A percentile compares a stretch with the other conserved stretches of the same genome.
Conservation (phyloP, 2,797 vertebrate genomes). For the Scyliorhinus canicula region DNA sequence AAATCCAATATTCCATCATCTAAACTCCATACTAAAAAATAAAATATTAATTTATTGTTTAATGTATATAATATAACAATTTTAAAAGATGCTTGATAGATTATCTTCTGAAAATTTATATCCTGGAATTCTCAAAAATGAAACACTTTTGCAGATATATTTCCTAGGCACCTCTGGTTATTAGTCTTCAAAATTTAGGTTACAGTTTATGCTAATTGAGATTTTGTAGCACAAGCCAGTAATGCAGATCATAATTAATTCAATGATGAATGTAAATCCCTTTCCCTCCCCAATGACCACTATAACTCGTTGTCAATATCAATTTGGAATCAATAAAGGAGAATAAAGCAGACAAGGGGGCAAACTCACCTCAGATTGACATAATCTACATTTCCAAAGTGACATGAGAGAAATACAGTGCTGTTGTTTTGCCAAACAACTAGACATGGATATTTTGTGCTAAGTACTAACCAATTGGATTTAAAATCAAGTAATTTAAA, state of each 20-base stretch:
- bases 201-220: neutral
- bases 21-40: neutral
- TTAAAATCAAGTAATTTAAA: neutral
- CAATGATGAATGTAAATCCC: neutral
- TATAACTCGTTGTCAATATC: neutral
- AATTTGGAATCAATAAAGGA: neutral
- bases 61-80: neutral
- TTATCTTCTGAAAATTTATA: neutral
- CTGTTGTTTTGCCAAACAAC: neutral
- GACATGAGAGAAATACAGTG: neutral
- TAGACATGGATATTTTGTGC: neutral
- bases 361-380: neutral
- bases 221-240: neutral
- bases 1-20: slow-evolving; percentile 33
- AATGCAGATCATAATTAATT: slow-evolving; percentile 8
- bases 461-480: slow-evolving; percentile 20
- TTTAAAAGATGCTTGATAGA: neutral
- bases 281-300: neutral
- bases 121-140: neutral
- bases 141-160: neutral
- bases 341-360: neutral
- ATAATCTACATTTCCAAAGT: neutral
- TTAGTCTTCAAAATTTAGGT: slow-evolving; percentile 14
- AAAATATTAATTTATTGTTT: neutral
- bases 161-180: slow-evolving; percentile 29